phyloP scores from a whole-genome alignment of 2,888 invertebrate genomes.

The Macrophya alboannulata region DNA sequence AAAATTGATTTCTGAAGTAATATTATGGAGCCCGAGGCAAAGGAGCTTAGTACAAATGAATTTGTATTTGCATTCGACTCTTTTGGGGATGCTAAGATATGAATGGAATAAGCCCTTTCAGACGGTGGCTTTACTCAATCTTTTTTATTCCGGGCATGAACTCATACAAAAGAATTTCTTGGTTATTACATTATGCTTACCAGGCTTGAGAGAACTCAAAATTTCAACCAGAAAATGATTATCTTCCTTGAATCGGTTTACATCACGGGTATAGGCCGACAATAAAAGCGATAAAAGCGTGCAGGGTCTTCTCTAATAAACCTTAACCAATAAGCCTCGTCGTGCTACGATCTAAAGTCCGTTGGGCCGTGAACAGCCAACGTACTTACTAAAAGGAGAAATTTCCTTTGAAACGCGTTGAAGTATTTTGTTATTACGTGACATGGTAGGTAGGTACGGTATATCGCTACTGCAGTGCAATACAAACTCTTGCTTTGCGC shows the following conservation, averaged over 20 bases:
- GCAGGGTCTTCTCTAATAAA: conserved; percentile 22
- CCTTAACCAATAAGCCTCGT: conserved; percentile 28
- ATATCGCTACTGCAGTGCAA: background rate
- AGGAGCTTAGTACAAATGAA: conserved; percentile 48
- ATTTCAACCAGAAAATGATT: conserved; percentile 8
- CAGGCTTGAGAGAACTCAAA: background rate
- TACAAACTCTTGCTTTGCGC: background rate
- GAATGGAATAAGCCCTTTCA: conserved; percentile 27
- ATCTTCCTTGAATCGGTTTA: conserved; percentile 27
- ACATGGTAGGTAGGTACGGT: background rate
- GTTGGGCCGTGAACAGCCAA: background rate
- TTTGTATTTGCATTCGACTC: conserved; percentile 41
- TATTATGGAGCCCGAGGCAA: background rate
- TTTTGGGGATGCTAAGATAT: conserved; percentile 1
- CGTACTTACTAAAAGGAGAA: background rate
- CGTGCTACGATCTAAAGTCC: background rate
- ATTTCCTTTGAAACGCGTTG: background rate
- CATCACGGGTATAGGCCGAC: conserved; percentile 2
- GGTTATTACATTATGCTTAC: conserved; percentile 35
- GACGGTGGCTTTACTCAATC: conserved; percentile 26
- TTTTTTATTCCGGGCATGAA: conserved; percentile 46
- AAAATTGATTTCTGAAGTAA: conserved; percentile 39
- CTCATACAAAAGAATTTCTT: conserved; percentile 48
- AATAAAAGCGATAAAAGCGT: conserved; percentile 19
- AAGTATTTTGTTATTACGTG: conserved; percentile 24